Conservation (phyloP, 2,888 invertebrate species). For the Tridacna gigas region DNA sequence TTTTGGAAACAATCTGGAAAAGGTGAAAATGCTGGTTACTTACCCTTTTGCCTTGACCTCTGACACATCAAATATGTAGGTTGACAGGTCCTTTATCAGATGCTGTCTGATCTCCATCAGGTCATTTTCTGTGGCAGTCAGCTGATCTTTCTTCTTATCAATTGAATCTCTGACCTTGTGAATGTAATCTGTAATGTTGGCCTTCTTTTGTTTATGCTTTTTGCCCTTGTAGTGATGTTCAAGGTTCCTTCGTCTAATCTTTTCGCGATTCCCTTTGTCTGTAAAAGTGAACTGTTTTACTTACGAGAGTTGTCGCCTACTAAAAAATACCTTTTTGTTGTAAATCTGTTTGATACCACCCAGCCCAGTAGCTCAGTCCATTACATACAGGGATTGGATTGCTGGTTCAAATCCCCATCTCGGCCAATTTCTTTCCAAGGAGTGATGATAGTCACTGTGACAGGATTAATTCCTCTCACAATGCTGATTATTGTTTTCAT, state of each 20-base stretch:
- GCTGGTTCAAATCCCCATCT: no score
- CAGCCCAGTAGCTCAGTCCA: no score
- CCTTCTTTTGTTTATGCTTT: constrained; percentile 57
- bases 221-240: constrained; percentile 53
- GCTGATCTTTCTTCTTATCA: constrained; percentile 42
- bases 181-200: constrained; percentile 55
- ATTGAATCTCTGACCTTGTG: constrained; percentile 51
- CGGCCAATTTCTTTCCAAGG: no score
- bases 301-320: background rate
- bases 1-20: no score
- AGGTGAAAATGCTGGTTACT: no score
- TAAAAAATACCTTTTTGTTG: background rate
- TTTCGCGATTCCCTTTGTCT: constrained; percentile 45
- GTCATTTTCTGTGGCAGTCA: constrained; percentile 34
- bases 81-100: constrained; percentile 58
- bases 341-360: no score
- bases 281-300: background rate
- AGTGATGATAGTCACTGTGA: no score
- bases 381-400: no score
- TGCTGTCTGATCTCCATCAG: constrained; percentile 53
- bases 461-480: no score
- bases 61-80: constrained; percentile 60
- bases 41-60: constrained; percentile 57
- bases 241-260: constrained; percentile 36
- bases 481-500: no score